These are phyloP conservation scores for Psylliodes chrysocephalus DNA, from an alignment of 2,888 invertebrate species.

Conservation along the genomic window DNA sequence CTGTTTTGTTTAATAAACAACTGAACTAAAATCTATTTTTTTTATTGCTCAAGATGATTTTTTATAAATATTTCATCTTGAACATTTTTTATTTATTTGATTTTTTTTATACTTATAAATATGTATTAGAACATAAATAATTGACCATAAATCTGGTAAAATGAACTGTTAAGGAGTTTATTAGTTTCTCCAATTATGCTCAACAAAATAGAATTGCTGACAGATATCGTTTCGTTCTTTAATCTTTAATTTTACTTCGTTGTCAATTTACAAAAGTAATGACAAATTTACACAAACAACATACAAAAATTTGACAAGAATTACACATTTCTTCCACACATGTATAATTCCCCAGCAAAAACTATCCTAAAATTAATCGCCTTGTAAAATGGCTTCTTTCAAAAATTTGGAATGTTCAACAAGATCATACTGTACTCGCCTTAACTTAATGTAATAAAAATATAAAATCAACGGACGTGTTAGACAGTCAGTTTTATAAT, in stretches of 20 bases:
- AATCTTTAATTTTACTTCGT: too few species aligned
- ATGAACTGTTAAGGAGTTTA: background rate
- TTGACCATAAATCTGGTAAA: constrained; percentile 29
- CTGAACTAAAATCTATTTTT: constrained; percentile 50
- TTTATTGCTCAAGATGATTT: constrained; percentile 47
- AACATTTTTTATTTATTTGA: constrained; percentile 45
- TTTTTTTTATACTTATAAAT: constrained; percentile 47
- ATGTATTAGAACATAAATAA: constrained; percentile 33
- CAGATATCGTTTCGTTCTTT: too few species aligned
- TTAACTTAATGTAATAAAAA: background rate
- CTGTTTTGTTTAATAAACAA: constrained; percentile 14
- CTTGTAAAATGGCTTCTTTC: constrained; percentile 6
- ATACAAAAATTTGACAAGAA: background rate
- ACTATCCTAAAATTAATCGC: background rate
- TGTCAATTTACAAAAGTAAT: background rate
- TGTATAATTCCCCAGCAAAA: background rate
- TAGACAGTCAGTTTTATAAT: background rate
- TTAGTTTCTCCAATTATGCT: too few species aligned
- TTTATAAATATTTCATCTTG: constrained; percentile 55
- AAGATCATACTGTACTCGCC: background rate
- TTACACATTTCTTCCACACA: background rate
- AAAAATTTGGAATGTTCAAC: constrained; percentile 11
- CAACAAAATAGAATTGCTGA: too few species aligned
- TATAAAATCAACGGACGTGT: background rate
- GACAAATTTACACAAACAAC: background rate